Percentiles rank a stretch among this genome's conserved stretches.
Conservation (phyloP, 30 jellyfish, hydroid and myxozoan species). For the Phacellophora camtschatica region DNA sequence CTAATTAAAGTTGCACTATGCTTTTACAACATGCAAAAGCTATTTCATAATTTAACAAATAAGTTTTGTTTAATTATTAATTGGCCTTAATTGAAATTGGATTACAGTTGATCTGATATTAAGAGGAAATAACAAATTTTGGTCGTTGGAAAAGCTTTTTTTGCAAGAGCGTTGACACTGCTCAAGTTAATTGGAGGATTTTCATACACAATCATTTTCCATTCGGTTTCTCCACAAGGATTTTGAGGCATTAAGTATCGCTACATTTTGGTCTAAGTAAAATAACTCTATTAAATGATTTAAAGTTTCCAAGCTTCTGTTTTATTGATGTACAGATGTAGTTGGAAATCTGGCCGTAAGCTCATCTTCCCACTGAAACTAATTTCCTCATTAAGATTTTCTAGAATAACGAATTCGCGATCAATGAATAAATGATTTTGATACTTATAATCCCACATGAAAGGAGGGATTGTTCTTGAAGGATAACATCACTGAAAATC, state of each 20-base stretch:
- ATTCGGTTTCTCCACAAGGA: constrained; percentile 31
- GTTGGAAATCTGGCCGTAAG: constrained; percentile 3
- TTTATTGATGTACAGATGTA: constrained; percentile 23
- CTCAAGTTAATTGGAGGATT: constrained; percentile 54
- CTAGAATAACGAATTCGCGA: constrained; percentile 21
- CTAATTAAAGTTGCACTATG: neutral
- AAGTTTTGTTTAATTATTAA: constrained; percentile 36
- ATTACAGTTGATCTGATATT: constrained; percentile 40
- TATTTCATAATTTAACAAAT: constrained; percentile 30
- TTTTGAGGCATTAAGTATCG: constrained; percentile 35
- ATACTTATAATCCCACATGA: constrained; percentile 19
- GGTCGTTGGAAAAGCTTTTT: constrained; percentile 43
- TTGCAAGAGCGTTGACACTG: constrained; percentile 25
- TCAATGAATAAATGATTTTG: constrained; percentile 32
- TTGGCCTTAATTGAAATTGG: constrained; percentile 36
- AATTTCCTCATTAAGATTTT: constrained; percentile 21
- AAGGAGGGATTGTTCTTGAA: neutral
- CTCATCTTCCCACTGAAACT: constrained; percentile 10
- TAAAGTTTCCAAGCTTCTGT: constrained; percentile 25
- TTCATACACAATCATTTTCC: constrained; percentile 44
- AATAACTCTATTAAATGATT: constrained; percentile 20
- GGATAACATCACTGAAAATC: neutral
- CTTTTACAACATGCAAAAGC: neutral
- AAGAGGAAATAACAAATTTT: constrained; percentile 47
- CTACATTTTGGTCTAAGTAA: constrained; percentile 44